Evolutionary conservation across 2,113 vertebrate species (phyloP), one percentile per base, ranked within the genome.

Genomic region (Etia nguti): DNA sequence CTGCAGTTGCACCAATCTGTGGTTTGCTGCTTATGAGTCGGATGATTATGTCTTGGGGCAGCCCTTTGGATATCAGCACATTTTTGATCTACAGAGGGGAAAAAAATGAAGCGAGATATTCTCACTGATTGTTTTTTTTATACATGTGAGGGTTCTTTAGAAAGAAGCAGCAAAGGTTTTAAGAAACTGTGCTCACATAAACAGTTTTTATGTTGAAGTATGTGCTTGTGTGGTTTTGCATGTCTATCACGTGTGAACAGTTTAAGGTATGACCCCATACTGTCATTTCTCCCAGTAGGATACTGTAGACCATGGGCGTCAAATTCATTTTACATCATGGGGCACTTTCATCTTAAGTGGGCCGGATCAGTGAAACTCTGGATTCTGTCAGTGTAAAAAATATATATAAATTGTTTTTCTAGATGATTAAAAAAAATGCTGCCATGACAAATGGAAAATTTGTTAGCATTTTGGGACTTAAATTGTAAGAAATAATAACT

Each of bases 1-100:
- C 9, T 4, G 16, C 59, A 36, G 0, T 62, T 34, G 0, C 9
- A 0, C 59, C 31, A 36, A 36, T 62, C 0, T 34, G 16, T 36
- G 31, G 59, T 2, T 20, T 31, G 26, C 8, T 62, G 16, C 59
- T 20, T 0, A 0, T 62, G 29, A 62, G 26, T 31, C 4, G 3
- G 16, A 60, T 5, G 1, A 31, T 31, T 8, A 10, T 4, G 26
- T 60, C 15, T 60, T 31, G 0, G 29, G 59, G 59, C 29, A 62
- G 29, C 10, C 59, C 59, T 0, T 62, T 5, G 10, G 59, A 62
- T 36, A 34, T 20, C 16, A 62, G 16, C 15, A 62, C 29, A 62
- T 20, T 34, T 62, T 34, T 62, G 31, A 62, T n/a, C 59, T 62
- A 20, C 8, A 36, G 60, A 38, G 18, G 1, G 5, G 8, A 1